phyloP scores from a whole-genome alignment of 2,888 invertebrate genomes.

The Troides aeacus region DNA sequence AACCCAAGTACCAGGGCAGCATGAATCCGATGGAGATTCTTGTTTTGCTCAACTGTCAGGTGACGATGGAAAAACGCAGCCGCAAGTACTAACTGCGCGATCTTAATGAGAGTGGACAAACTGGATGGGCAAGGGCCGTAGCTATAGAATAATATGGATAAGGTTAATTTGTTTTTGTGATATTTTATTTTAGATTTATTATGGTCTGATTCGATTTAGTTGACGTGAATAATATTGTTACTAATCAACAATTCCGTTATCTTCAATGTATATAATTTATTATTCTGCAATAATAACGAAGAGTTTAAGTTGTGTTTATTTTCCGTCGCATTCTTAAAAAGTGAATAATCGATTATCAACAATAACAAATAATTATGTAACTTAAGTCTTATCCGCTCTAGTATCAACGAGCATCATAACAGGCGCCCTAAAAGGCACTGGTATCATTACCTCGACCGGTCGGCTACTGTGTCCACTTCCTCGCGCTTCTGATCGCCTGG shows the following conservation, averaged over 20 bases:
- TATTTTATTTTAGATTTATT: too few species aligned
- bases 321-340: too few species aligned
- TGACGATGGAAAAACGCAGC: conserved; percentile 65
- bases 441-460: conserved; percentile 74
- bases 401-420: conserved; percentile 62
- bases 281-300: too few species aligned
- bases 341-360: too few species aligned
- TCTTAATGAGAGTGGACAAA: conserved; percentile 80
- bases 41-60: conserved; percentile 46
- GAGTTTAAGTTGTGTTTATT: too few species aligned
- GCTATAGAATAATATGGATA: conserved; percentile 49
- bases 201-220: too few species aligned
- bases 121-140: conserved; percentile 65
- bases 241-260: too few species aligned
- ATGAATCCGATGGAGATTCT: conserved; percentile 56
- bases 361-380: too few species aligned
- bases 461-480: conserved; percentile 60
- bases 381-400: conserved; percentile 54
- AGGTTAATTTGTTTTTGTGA: conserved; percentile 23
- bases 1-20: conserved; percentile 60
- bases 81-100: conserved; percentile 55
- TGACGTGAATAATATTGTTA: too few species aligned
- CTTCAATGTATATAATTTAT: too few species aligned
- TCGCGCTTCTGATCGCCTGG: conserved; percentile 62
- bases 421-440: conserved; percentile 72